Evolutionary conservation across 2,113 vertebrate species (phyloP).

Genomic region (Hippocampus zosterae): DNA sequence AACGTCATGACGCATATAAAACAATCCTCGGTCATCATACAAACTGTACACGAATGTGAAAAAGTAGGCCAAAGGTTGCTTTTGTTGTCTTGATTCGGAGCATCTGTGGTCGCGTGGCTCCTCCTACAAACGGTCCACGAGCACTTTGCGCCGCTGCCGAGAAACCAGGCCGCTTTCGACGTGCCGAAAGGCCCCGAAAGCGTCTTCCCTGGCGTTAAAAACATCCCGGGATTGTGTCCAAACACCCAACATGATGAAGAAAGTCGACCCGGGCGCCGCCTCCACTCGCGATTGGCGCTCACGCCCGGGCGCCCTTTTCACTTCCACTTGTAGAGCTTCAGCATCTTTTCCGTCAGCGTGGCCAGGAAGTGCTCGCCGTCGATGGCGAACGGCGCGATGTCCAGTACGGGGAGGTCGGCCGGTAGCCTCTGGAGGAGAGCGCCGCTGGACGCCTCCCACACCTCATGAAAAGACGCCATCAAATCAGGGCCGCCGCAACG

Average conservation of each 20-base stretch:
- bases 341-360: constrained; percentile 86
- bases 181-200: background rate
- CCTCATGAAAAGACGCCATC: constrained; percentile 54
- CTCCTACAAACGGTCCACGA: background rate
- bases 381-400: constrained; percentile 83
- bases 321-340: constrained; percentile 91
- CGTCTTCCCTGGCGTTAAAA: background rate
- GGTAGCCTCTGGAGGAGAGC: constrained; percentile 84
- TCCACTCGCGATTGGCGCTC: background rate
- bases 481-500: too few species aligned
- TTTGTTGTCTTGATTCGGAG: background rate
- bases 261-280: background rate
- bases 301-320: constrained; percentile 50
- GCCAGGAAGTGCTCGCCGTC: constrained; percentile 82
- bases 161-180: background rate
- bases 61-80: background rate
- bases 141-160: background rate
- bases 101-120: background rate
- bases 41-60: too few species aligned
- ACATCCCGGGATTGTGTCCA: too few species aligned
- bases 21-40: background rate
- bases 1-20: background rate
- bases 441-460: constrained; percentile 87
- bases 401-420: constrained; percentile 84
- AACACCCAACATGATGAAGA: background rate